Percentiles rank a stretch among this genome's conserved stretches.
Conservation (phyloP, 2,797 vertebrate genomes). For the Adelosebastes latens region DNA sequence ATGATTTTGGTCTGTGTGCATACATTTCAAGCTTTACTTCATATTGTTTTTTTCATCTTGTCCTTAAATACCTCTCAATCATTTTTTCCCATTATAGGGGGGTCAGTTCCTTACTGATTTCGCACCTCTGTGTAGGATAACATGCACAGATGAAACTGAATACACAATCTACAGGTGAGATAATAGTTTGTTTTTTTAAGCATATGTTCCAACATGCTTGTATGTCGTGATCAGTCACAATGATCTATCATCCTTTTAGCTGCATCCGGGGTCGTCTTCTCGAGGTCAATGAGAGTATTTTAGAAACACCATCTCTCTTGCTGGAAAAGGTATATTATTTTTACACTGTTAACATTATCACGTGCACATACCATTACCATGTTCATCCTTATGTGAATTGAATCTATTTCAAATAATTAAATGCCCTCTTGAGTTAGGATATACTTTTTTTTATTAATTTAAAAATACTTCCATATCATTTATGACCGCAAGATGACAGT, state of each 20-base stretch:
- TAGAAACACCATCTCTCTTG: slow-evolving; percentile 87
- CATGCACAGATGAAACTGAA: slow-evolving; percentile 90
- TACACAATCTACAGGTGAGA: slow-evolving; percentile 95
- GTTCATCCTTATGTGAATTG: not conserved
- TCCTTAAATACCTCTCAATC: not conserved
- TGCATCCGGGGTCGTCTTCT: slow-evolving; percentile 96
- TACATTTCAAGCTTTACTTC: not conserved
- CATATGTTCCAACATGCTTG: not conserved
- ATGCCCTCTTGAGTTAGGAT: not conserved
- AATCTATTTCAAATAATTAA: not conserved
- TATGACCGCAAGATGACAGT: not conserved
- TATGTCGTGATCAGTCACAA: not conserved
- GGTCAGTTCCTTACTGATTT: slow-evolving; percentile 97
- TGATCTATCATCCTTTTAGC: slow-evolving; percentile 71
- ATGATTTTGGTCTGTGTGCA: not conserved
- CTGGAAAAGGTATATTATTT: slow-evolving; percentile 89
- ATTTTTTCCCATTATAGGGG: slow-evolving; percentile 79
- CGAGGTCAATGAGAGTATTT: slow-evolving; percentile 96
- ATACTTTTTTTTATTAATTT: not conserved
- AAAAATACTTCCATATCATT: not conserved
- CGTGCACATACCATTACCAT: not conserved
- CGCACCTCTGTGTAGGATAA: slow-evolving; percentile 95
- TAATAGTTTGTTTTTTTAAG: not conserved
- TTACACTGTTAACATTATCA: not conserved
- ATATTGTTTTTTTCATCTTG: too few relatives aligned